Evolutionary conservation across 2,797 vertebrate genomes (phyloP), one percentile per base, ranked within the genome.

Genomic region (Chrosomus eos): DNA sequence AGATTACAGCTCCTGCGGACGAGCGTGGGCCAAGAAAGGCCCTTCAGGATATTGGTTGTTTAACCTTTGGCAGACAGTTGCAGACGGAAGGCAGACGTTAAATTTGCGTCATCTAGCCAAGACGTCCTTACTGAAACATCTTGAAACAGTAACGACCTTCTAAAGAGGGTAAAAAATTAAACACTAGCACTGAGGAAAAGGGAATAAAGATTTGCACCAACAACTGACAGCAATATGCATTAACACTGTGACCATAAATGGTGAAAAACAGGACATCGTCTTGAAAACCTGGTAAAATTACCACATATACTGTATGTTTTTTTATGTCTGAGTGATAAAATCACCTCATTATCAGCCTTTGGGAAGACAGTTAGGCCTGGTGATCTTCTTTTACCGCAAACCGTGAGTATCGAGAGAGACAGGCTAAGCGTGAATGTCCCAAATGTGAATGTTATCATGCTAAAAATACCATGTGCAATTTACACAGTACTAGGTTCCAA

Each of bases 1-100:
- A 92, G 88, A 93, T 86, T 91, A 84, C 86, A 90, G 89, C 84
- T 89, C 68, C 85, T 87, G 88, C 45, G 3, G 13, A 87, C 80
- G 87, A 85, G 80, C 28, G 9, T 38, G n/a, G 68, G 76, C 80
- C 58, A 45, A 43, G 86, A 89, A 89, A 87, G 87, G 81, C 90
- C 87, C 87, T 85, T 64, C 45, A 53, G 89, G 91, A 88, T 88
- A 89, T 89, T 90, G 92, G 90, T 93, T 89, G 88, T 90, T 91
- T 89, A 91, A 87, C 91, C 93, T 89, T 66, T 89, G 83, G 83
- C 89, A 53, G 77, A 86, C 84, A 84, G 80, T n/a, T 80, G 60
- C 89, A 80, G 90, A 26, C 88, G 10, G 72, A 88, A 83, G 82
- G 85, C 84, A 80, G 53, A 78, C 1, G 3, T 62, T 78, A 38